Conservation (phyloP, 2,888 invertebrate genomes). For the Pollenia labialis region DNA sequence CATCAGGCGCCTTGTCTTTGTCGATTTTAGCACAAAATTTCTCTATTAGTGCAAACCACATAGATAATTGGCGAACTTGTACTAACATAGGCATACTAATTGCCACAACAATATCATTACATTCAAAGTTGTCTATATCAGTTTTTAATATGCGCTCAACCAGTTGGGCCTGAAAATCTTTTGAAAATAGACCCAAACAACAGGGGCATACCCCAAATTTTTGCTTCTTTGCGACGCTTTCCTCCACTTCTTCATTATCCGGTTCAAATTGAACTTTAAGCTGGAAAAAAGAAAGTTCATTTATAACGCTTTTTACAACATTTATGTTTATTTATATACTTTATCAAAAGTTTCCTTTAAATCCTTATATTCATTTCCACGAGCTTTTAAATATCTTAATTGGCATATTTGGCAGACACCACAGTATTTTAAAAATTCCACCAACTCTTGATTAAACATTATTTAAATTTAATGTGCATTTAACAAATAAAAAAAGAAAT, state of each 20-base stretch:
- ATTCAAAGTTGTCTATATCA: conserved; percentile 86
- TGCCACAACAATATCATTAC: conserved; percentile 88
- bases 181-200: conserved; percentile 90
- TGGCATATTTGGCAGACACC: conserved; percentile 89
- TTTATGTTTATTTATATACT: conserved; percentile 82
- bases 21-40: conserved; percentile 85
- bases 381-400: conserved; percentile 88
- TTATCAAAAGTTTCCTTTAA: conserved; percentile 84
- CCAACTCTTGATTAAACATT: conserved; percentile 85
- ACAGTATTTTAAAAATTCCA: conserved; percentile 85
- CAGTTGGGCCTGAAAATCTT: conserved; percentile 85
- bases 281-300: conserved; percentile 32
- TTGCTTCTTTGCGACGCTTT: conserved; percentile 76
- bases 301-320: neutral
- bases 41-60: conserved; percentile 86
- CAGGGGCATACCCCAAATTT: conserved; percentile 87
- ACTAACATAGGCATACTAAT: conserved; percentile 89
- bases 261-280: conserved; percentile 70
- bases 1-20: conserved; percentile 81
- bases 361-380: conserved; percentile 86
- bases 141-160: conserved; percentile 85
- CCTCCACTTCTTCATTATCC: conserved; percentile 1
- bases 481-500: neutral
- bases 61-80: conserved; percentile 88
- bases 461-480: neutral